Evolutionary conservation across 2,888 invertebrate species (phyloP).

Genomic region (Microctonus brassicae): DNA sequence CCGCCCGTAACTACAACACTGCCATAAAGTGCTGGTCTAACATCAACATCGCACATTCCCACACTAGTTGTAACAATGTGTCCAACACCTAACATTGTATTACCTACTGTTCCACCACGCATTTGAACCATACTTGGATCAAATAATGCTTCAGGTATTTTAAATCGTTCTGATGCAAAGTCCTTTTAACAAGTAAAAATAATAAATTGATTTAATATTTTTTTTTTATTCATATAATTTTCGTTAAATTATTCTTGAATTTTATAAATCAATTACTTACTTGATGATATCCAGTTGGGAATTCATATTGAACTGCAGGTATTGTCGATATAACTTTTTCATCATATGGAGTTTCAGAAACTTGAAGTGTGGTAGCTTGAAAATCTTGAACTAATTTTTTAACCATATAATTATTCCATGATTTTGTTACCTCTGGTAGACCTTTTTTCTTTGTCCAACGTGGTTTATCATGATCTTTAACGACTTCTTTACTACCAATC

Average conservation of each 20-base stretch:
- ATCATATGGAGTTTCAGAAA: constrained; percentile 92
- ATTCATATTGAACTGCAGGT: constrained; percentile 96
- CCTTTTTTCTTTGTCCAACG: constrained; percentile 83
- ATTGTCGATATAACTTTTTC: constrained; percentile 87
- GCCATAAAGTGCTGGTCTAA: constrained; percentile 94
- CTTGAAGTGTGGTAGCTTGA: constrained; percentile 79
- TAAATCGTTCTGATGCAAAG: constrained; percentile 93
- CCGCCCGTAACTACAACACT: constrained; percentile 97
- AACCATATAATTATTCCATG: constrained; percentile 97
- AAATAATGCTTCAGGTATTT: constrained; percentile 94
- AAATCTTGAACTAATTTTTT: constrained; percentile 85
- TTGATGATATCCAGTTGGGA: constrained; percentile 97
- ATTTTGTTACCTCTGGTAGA: constrained; percentile 84
- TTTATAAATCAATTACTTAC: constrained; percentile 49
- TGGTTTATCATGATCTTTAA: constrained; percentile 90
- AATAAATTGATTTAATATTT: constrained; percentile 7
- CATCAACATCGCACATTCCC: constrained; percentile 98
- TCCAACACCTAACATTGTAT: constrained; percentile 91
- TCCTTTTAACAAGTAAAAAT: constrained; percentile 71
- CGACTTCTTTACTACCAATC: constrained; percentile 86
- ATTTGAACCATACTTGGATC: constrained; percentile 78
- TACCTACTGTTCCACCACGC: constrained; percentile 72
- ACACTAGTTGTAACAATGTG: constrained; percentile 90
- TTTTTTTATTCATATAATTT: constrained; percentile 10
- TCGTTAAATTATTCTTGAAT: neutral